phyloP scores from a whole-genome alignment of 2,888 invertebrate genomes.

The Heliothis peltigera region DNA sequence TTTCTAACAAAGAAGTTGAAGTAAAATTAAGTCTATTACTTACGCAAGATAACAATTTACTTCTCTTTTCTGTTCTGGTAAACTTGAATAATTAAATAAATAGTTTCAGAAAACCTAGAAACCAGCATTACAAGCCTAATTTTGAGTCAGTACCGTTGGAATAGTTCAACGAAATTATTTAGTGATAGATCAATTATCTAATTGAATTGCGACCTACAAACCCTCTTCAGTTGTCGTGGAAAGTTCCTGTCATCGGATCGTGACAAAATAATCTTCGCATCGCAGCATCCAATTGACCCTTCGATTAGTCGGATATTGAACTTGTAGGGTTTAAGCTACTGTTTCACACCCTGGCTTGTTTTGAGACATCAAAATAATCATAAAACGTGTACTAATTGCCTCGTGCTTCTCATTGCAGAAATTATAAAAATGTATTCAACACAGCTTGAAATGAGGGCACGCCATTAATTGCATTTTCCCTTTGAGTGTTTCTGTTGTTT shows the following conservation, averaged over 20 bases:
- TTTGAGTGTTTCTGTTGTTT: background rate
- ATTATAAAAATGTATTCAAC: conserved; percentile 6
- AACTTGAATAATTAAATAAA: background rate
- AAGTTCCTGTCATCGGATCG: conserved; percentile 29
- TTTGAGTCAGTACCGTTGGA: conserved; percentile 13
- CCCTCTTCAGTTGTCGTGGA: conserved; percentile 45
- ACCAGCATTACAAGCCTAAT: conserved; percentile 8
- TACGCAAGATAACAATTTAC: too few relatives aligned
- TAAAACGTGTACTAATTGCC: background rate
- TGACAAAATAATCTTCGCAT: conserved; percentile 45
- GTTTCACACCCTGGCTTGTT: background rate
- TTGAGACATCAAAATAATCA: background rate
- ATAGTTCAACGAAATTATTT: conserved; percentile 16
- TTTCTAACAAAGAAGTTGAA: too few relatives aligned
- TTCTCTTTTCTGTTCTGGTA: background rate
- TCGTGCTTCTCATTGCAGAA: background rate
- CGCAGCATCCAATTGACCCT: conserved; percentile 14
- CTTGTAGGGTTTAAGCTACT: background rate
- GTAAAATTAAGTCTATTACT: too few relatives aligned
- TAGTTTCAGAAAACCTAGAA: background rate
- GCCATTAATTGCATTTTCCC: conserved; percentile 8
- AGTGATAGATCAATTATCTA: conserved; percentile 20
- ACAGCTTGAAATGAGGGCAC: conserved; percentile 2
- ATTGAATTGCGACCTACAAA: conserved; percentile 29
- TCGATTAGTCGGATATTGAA: conserved; percentile 29